A percentile compares a stretch with the other conserved stretches of the same genome.
These are phyloP conservation scores for Platysteira castanea DNA, from an alignment of 2,113 vertebrate genomes.

Conservation along the genomic window DNA sequence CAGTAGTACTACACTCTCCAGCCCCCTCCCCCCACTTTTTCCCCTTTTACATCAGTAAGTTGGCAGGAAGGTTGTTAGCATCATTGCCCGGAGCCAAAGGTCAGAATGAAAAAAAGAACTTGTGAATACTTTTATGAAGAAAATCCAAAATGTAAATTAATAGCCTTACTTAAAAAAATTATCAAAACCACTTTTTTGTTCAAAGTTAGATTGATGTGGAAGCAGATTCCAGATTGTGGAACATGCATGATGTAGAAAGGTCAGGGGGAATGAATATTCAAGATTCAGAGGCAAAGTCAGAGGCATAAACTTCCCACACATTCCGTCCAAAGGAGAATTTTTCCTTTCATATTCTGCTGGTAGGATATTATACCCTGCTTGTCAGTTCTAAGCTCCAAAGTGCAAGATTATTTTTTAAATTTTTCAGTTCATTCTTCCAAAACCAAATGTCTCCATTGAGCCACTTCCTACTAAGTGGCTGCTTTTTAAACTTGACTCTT, in stretches of 20 bases:
- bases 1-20: neutral
- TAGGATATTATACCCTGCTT: neutral
- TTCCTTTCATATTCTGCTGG: constrained; percentile 33
- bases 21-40: neutral
- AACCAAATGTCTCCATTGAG: neutral
- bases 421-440: neutral
- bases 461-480: neutral
- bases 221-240: constrained; percentile 26
- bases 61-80: constrained; percentile 56
- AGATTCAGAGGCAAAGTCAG: constrained; percentile 24
- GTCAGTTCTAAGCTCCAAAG: neutral
- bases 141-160: constrained; percentile 25
- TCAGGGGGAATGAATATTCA: constrained; percentile 38
- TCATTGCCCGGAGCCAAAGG: constrained; percentile 35
- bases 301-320: constrained; percentile 39
- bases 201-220: constrained; percentile 3
- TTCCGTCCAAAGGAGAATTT: constrained; percentile 31
- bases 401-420: neutral
- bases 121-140: constrained; percentile 20
- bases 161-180: neutral
- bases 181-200: neutral
- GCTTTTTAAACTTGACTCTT: neutral
- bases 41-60: constrained; percentile 42
- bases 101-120: neutral
- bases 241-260: neutral